These are phyloP conservation scores for Enteromius afrohamiltoni DNA, from an alignment of 2,797 vertebrate species.

Conservation along the genomic window DNA sequence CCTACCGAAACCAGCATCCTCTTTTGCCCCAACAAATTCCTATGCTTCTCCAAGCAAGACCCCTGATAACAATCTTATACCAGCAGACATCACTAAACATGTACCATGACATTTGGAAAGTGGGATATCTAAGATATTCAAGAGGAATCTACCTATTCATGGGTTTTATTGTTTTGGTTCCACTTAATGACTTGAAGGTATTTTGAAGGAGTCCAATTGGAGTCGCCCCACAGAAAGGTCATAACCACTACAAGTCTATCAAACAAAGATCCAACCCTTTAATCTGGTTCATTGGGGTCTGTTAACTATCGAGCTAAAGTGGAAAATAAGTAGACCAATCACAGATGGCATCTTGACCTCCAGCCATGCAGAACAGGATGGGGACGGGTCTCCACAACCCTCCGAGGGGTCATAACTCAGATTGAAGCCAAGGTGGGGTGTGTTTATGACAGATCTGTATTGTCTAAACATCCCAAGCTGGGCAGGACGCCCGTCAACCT, in stretches of 20 bases:
- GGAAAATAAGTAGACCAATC: conserved; percentile 65
- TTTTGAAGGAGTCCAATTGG: not conserved
- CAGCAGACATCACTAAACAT: conserved; percentile 32
- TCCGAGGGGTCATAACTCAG: conserved; percentile 68
- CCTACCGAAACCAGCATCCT: not conserved
- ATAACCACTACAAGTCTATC: conserved; percentile 22
- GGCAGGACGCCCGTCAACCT: conserved; percentile 67
- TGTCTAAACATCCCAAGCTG: conserved; percentile 64
- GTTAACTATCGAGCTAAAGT: conserved; percentile 53
- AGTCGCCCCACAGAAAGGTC: conserved; percentile 9
- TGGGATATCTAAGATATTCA: not conserved
- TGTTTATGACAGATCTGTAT: conserved; percentile 70
- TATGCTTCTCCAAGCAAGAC: conserved; percentile 1
- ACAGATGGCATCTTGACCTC: conserved; percentile 68
- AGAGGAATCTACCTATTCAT: conserved; percentile 3
- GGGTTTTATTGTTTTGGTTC: not conserved
- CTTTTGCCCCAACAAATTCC: not conserved
- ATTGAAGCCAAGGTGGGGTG: conserved; percentile 45
- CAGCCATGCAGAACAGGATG: conserved; percentile 57
- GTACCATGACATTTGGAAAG: not conserved
- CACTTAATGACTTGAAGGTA: not conserved
- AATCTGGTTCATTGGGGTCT: conserved; percentile 61
- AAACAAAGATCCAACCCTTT: conserved; percentile 21
- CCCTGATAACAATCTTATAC: conserved; percentile 29
- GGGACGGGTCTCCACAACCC: conserved; percentile 54